Base-by-base conservation (phyloP, 1,140 invertebrate species). In the Bombus confusus region DNA sequence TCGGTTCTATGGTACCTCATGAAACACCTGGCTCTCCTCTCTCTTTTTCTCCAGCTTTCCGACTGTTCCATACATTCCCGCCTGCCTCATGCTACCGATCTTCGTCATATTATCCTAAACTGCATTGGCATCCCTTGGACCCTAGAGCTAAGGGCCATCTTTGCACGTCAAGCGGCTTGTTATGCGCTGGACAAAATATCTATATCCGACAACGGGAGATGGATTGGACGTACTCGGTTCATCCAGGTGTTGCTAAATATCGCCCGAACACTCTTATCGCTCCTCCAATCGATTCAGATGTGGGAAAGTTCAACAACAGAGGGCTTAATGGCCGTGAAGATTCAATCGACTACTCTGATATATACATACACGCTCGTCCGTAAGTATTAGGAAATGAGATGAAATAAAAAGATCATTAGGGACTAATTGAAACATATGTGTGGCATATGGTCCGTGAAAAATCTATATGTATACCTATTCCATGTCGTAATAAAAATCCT, bases 21-120 rank as follows among this genome's bases (percentile, higher is more conserved):
- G 91, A 90, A 92, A 92, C 91, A 92, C 90, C 91, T 92, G 91
- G 91, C 91, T 89, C 85, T 85, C 57, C 83, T 88, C 83, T 59
- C 15, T n/a, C 52, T 31, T 34, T 34, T 28, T 77, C 31, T 34
- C 64, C 6, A n/a, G n/a, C 62, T 66, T n/a, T 28, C 87, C 39
- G 34, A 31, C 72, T 83, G 87, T 90, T 83, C 87, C 74, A 15
- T 68, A 12, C 57, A 39, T 74, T 81, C 52, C 81, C 86, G 74
- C 75, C 86, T 83, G 62, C 82, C 80, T 75, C 85, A 84, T 85
- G 86, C 85, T 75, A 79, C 75, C 85, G 87, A 89, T 83, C 87
- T 82, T 80, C 86, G 79, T 89, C 89, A 79, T 82, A 84, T 91
- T 89, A 83, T 87, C 91, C 82, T 90, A 85, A 87, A 88, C 91